phyloP scores from a whole-genome alignment of 2,113 vertebrate species.

The Alligator mississippiensis region DNA sequence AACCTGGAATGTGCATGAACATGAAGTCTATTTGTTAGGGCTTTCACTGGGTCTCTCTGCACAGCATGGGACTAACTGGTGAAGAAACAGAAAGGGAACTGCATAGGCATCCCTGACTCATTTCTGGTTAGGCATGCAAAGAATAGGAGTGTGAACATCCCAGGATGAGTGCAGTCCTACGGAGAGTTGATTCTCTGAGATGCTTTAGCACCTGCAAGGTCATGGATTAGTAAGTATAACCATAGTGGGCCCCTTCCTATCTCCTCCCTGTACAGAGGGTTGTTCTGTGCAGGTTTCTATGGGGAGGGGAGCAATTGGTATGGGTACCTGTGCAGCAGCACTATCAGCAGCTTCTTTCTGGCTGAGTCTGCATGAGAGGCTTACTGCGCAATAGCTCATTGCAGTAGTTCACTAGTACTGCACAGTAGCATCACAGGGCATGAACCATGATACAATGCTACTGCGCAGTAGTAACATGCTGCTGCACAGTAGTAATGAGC shows the following conservation, averaged over 20 bases:
- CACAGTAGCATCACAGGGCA: no score
- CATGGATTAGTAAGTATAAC: background rate
- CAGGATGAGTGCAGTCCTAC: background rate
- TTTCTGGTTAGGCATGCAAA: background rate
- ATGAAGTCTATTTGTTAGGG: no score
- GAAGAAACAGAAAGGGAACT: no score
- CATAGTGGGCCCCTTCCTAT: background rate
- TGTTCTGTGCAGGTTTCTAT: background rate
- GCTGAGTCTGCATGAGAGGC: background rate
- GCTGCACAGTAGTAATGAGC: no score
- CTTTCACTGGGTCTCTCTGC: no score
- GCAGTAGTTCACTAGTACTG: no score
- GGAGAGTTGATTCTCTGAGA: background rate
- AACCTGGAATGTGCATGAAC: no score
- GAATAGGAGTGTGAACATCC: background rate
- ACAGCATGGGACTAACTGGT: no score
- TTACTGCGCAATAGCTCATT: background rate
- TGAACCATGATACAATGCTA: no score
- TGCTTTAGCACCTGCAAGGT: background rate
- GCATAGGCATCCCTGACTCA: no score
- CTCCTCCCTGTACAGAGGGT: background rate
- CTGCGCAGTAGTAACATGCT: no score
- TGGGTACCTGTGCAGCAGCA: background rate
- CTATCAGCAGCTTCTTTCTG: background rate
- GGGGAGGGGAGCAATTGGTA: background rate